Evolutionary conservation across 2,888 invertebrate species (phyloP), one percentile per base, ranked within the genome.

Genomic region (Tetheella fluctuosa): DNA sequence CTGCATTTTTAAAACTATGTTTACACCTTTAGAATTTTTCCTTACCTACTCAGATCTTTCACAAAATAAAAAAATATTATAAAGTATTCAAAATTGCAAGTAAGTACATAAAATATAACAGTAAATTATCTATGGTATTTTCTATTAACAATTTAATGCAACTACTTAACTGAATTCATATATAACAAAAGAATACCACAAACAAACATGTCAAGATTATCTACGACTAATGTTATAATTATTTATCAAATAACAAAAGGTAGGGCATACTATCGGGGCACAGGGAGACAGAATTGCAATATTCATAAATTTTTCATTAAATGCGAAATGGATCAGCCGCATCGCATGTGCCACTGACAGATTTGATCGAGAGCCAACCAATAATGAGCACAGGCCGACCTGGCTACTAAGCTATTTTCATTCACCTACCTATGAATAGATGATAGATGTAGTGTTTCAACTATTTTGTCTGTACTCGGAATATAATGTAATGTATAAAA

Each of bases 361-460:
- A 69, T 80, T 83, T 84, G 83, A 84, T 81, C 77, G 76, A 81
- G 81, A 74, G 81, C 84, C 83, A 81, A 81, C 73, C 70, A 74
- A 82, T 77, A 81, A 81, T 79, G 77, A 78, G 80, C 76, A 73
- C 77, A 70, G 70, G 68, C 76, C 67, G 76, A 74, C 77, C 70
- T 69, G 73, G 71, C 70, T 62, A 70, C 73, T 70, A 70, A 73
- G 66, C 23, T 55, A 55, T 55, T 55, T 55, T 55, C 55, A 55
- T 55, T 55, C 37, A 28, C 68, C 67, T 72, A 76, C 65, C 68
- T 68, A 75, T 71, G 68, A 70, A 69, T 55, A 63, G 64, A 78
- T 65, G 71, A 60, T 65, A 13, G 59, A 55, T 53, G 42, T 62
- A 52, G 60, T 59, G 63, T 62, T 64, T 60, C 61, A 65, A 25